Evolutionary conservation across 2,797 vertebrate species (phyloP), one percentile per base, ranked within the genome.

Genomic region (Eremophila alpestris): DNA sequence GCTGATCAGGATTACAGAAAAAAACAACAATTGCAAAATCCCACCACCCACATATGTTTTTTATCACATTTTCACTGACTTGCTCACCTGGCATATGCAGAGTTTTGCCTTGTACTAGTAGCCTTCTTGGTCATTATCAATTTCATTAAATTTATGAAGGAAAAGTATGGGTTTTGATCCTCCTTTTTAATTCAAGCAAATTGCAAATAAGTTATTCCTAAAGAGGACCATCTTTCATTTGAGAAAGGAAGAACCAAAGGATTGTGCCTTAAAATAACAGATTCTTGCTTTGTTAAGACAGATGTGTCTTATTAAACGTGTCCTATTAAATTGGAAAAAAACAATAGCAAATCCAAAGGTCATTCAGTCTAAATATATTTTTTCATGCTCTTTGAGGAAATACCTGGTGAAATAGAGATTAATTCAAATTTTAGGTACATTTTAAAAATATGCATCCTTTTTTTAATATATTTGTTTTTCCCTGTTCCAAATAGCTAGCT

Each of bases 181-280:
- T 83, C 23, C 26, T 71, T 89, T 83, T 59, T 84, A 90, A 93
- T 87, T 70, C 79, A 88, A 87, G 75, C 21, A 93, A 86, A 95
- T 55, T 55, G 17, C 22, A 82, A 82, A 86, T 29, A 46, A 49
- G 11, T 82, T 81, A 46, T 81, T 82, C 63, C 63, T 76, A 84
- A 95, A 73, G 48, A 88, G 34, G 70, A 59, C 9, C 29, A 81
- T 30, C 36, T 83, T 90, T 86, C 43, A 48, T 76, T 73, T 67
- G n/a, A 73, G 63, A 91, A 87, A 76, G 48, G 30, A 75, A 78
- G 63, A 90, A 83, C 41, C 32, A 71, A 87, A 84, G 43, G 49
- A 84, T 79, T 86, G 89, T 94, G 55, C 40, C 62, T 90, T 71
- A 94, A 91, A 93, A 65, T 46, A 19, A 48, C 36, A 51, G 38